Evolutionary conservation across 2,888 invertebrate genomes (phyloP), one percentile per base, ranked within the genome.

Genomic region (Archaeoteleia sp.): DNA sequence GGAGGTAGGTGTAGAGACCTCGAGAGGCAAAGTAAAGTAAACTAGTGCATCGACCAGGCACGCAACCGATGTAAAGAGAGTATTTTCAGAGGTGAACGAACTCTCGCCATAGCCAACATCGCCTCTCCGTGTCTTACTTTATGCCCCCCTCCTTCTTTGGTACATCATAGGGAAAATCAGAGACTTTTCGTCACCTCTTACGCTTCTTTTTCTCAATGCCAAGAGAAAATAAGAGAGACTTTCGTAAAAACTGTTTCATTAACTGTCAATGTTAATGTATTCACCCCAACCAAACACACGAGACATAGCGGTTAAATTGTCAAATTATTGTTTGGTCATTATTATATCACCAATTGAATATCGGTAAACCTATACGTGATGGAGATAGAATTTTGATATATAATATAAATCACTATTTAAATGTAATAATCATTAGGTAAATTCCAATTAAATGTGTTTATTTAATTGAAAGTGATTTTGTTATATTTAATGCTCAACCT

Each of bases 31-130:
- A 60, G 49, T 48, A 63, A 67, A 67, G 70, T 69, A 69, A 69
- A 69, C 71, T 69, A 67, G 71, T 71, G 68, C 67, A 69, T 55
- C 74, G 78, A 67, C 73, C 74, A 75, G 78, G 79, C 80, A 81
- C 78, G 81, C 80, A 79, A 79, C 79, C 72, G 75, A 79, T 77
- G 78, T 76, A 80, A 70, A 78, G 82, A 82, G 78, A 80, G 82
- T 82, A 82, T 82, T 83, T 83, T 82, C 81, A 81, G 73, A 75
- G 82, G 82, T 83, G 78, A 82, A 82, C 77, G 82, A 83, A 82
- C 83, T 73, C 77, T 43, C 58, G 68, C 23, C 60, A 63, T 32
- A 62, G 72, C 70, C 66, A 70, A 63, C 69, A 54, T 48, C 58
- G 40, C 68, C 42, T 30, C 63, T 35, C 48, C 67, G 69, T 71